These are phyloP conservation scores for Hymenopus coronatus DNA, from an alignment of 2,888 invertebrate genomes.

Conservation along the genomic window DNA sequence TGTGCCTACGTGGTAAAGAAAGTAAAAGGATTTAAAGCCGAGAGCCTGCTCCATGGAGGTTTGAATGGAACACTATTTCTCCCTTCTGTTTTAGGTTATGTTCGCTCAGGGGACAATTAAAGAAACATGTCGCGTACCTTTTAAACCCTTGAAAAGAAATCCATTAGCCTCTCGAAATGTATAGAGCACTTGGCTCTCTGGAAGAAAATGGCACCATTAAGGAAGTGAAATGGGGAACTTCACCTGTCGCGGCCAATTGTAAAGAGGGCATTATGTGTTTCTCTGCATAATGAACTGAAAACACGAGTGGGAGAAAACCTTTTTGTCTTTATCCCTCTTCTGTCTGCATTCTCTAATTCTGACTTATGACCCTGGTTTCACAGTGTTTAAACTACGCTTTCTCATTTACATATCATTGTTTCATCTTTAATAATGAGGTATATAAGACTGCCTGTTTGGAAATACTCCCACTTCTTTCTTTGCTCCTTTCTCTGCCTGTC, in stretches of 20 bases:
- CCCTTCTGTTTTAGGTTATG: background rate
- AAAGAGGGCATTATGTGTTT: background rate
- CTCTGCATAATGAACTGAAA: background rate
- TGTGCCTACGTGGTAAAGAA: no score
- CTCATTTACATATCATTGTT: no score
- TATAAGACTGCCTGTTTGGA: no score
- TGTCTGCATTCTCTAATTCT: no score
- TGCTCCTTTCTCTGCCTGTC: no score
- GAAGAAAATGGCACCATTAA: background rate
- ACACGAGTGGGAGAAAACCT: background rate
- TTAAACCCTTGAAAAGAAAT: background rate
- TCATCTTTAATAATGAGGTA: no score
- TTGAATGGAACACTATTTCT: background rate
- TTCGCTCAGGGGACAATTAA: background rate
- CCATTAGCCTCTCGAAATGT: background rate
- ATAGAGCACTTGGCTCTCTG: background rate
- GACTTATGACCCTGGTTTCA: no score
- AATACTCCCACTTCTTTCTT: no score
- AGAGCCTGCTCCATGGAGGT: background rate
- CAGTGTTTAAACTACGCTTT: no score
- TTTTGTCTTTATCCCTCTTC: no score
- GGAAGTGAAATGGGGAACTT: background rate
- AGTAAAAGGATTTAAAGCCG: no score
- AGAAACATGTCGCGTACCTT: background rate
- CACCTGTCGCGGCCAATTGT: background rate